Evolutionary conservation across 2,888 invertebrate species (phyloP).

Genomic region (Aspidiotus destructor): DNA sequence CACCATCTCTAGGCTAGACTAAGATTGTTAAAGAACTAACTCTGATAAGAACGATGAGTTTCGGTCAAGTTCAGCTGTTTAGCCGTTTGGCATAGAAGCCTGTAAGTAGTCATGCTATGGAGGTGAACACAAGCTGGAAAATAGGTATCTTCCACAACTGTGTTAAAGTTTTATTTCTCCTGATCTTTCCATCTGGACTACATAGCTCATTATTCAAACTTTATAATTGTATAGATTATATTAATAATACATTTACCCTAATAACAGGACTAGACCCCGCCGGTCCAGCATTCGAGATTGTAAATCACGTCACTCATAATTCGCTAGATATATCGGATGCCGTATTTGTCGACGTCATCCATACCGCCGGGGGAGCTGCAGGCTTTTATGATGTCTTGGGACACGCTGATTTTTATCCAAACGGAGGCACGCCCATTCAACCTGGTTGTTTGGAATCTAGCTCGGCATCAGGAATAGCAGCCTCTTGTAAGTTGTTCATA

Average conservation of each 20-base stretch:
- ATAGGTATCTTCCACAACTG: too few relatives aligned
- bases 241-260: neutral
- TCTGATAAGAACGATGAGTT: too few relatives aligned
- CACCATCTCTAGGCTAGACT: too few relatives aligned
- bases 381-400: constrained; percentile 39
- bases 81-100: too few relatives aligned
- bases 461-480: constrained; percentile 17
- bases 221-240: too few relatives aligned
- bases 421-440: constrained; percentile 37
- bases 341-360: constrained; percentile 40
- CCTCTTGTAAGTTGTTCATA: constrained; percentile 27
- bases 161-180: too few relatives aligned
- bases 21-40: too few relatives aligned
- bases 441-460: constrained; percentile 33
- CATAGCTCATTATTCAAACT: too few relatives aligned
- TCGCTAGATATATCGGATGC: constrained; percentile 37
- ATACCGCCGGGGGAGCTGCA: constrained; percentile 39
- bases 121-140: too few relatives aligned
- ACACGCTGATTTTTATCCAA: constrained; percentile 40
- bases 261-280: constrained; percentile 35
- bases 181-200: too few relatives aligned
- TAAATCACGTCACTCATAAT: constrained; percentile 13
- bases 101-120: too few relatives aligned
- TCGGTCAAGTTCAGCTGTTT: too few relatives aligned
- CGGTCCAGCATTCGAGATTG: constrained; percentile 34